Evolutionary conservation across 2,888 invertebrate species (phyloP).

Genomic region (Branchellion lobata): DNA sequence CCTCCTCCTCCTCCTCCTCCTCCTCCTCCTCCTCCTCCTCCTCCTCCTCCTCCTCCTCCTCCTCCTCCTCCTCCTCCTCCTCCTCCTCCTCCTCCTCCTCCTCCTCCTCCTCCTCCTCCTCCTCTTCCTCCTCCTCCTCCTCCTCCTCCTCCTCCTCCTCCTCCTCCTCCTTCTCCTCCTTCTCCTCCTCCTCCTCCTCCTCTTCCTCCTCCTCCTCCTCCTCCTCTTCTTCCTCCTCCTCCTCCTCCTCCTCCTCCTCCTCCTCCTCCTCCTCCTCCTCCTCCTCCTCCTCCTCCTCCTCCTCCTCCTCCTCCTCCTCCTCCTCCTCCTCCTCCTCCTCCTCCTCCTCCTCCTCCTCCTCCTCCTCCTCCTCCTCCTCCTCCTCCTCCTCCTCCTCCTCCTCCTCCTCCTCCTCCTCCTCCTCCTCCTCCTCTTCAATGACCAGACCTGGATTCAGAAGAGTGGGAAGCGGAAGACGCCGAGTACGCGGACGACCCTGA

Average conservation of each 20-base stretch:
- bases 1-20: neutral
- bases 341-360: neutral
- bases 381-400: neutral
- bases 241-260: neutral
- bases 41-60: neutral
- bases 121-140: too few species aligned
- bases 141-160: too few species aligned
- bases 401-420: slow-evolving; percentile 14
- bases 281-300: neutral
- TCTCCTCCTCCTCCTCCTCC: too few species aligned
- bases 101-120: neutral
- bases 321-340: neutral
- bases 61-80: neutral
- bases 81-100: too few species aligned
- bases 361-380: neutral
- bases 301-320: neutral
- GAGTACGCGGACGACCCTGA: neutral
- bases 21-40: neutral
- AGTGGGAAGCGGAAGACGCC: neutral
- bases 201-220: neutral
- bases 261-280: slow-evolving; percentile 30
- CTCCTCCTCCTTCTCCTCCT: too few species aligned
- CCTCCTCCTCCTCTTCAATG: slow-evolving; percentile 13
- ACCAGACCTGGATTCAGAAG: neutral
- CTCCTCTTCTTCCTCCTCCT: neutral